Conservation (phyloP, 2,797 vertebrate species). For the Tenualosa ilisha region DNA sequence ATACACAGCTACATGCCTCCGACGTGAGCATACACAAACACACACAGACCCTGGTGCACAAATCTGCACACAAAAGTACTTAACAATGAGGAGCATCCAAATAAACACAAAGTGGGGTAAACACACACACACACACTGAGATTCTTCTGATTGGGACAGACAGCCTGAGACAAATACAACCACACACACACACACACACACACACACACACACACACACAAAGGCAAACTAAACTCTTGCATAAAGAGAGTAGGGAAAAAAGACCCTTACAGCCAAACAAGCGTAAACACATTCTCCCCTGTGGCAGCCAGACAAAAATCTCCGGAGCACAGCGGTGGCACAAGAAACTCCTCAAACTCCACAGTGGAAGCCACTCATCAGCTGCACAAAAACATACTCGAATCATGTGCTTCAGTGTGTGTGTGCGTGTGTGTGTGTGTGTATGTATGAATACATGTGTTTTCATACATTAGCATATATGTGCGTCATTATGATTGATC, state of each 20-base stretch:
- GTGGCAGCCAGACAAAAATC: neutral
- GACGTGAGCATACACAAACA: no score
- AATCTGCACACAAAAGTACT: neutral
- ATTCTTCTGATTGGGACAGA: neutral
- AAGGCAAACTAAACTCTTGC: neutral
- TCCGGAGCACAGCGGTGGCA: neutral
- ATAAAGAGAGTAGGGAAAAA: neutral
- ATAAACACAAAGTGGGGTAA: neutral
- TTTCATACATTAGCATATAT: neutral
- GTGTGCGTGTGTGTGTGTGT: neutral
- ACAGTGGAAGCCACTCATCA: conserved; percentile 10
- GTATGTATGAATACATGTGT: neutral
- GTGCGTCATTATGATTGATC: neutral
- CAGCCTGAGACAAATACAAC: neutral
- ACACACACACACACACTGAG: neutral
- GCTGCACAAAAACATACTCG: neutral
- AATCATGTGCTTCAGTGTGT: neutral
- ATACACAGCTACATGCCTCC: no score
- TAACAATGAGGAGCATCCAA: neutral
- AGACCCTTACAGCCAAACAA: neutral
- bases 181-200: neutral
- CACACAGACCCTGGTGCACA: neutral
- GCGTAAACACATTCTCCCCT: neutral
- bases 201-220: neutral
- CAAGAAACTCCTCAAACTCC: conserved; percentile 1